phyloP scores from a whole-genome alignment of 2,888 invertebrate genomes.

The Apodemia duryi region DNA sequence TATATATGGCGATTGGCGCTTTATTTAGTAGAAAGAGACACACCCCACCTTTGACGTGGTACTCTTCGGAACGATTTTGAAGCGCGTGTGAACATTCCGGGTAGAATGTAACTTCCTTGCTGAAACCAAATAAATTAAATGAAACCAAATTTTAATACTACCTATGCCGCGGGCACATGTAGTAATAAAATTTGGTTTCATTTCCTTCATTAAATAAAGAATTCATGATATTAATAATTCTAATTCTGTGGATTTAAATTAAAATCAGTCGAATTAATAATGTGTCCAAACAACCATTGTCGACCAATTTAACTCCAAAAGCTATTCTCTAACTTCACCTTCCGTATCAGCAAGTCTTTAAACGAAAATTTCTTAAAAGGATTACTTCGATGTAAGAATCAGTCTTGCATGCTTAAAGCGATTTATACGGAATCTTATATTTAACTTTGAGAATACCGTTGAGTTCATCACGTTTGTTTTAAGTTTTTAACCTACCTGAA shows the following conservation, averaged over 20 bases:
- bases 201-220: no score
- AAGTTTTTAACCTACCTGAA: not conserved
- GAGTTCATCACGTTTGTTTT: not conserved
- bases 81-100: no score
- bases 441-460: not conserved
- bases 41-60: no score
- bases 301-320: conserved; percentile 2
- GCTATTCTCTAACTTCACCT: not conserved
- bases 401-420: conserved; percentile 4
- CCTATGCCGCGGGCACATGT: no score
- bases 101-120: not conserved
- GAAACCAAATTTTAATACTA: no score
- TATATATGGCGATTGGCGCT: no score
- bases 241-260: no score
- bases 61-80: no score
- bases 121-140: no score
- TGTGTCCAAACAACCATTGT: not conserved
- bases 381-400: not conserved
- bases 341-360: conserved; percentile 4
- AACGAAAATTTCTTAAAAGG: conserved; percentile 8
- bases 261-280: not conserved
- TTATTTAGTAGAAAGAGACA: no score
- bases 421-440: not conserved
- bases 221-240: no score
- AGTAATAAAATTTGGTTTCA: no score